Conservation (phyloP, 92 coral and sea anemone genomes). For the Parazoanthus swiftii region DNA sequence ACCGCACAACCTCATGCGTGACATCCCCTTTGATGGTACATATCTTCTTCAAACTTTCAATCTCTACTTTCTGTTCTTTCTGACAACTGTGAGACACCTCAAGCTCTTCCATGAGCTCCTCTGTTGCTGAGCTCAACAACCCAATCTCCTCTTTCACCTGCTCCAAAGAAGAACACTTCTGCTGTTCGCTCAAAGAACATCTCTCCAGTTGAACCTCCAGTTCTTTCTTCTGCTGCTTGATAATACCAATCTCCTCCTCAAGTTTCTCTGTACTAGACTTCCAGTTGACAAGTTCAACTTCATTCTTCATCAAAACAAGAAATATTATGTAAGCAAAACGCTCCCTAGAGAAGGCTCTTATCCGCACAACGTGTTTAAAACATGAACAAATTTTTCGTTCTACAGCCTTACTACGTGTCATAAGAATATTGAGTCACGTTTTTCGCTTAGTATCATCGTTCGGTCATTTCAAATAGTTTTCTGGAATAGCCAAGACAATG, state of each 20-base stretch:
- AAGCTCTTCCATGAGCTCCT: conserved; percentile 95
- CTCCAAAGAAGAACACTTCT: conserved; percentile 66
- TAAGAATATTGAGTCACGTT: background rate
- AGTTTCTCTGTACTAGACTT: conserved; percentile 1
- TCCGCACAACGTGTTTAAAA: too few relatives aligned
- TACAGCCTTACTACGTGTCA: too few relatives aligned
- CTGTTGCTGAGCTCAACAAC: conserved; percentile 72
- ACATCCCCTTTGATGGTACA: conserved; percentile 79
- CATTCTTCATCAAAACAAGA: conserved; percentile 29
- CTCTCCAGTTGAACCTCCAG: conserved; percentile 48
- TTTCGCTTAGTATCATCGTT: too few relatives aligned
- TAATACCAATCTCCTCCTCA: background rate
- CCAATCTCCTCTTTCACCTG: conserved; percentile 81
- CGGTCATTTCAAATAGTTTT: too few relatives aligned
- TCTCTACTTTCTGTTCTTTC: conserved; percentile 85
- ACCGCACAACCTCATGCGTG: conserved; percentile 75
- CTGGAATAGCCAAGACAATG: too few relatives aligned
- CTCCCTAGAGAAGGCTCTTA: conserved; percentile 20
- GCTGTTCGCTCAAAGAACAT: conserved; percentile 55
- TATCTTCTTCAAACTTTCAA: conserved; percentile 87
- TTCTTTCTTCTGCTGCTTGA: conserved; percentile 37
- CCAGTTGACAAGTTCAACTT: conserved; percentile 19
- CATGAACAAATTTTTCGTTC: too few relatives aligned
- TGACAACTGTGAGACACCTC: conserved; percentile 84
- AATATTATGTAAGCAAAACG: conserved; percentile 37